A percentile compares a stretch with the other conserved stretches of the same genome.
phyloP scores from a whole-genome alignment of 64 coral and sea anemone species.

The Dendrophyllia cribrosa region DNA sequence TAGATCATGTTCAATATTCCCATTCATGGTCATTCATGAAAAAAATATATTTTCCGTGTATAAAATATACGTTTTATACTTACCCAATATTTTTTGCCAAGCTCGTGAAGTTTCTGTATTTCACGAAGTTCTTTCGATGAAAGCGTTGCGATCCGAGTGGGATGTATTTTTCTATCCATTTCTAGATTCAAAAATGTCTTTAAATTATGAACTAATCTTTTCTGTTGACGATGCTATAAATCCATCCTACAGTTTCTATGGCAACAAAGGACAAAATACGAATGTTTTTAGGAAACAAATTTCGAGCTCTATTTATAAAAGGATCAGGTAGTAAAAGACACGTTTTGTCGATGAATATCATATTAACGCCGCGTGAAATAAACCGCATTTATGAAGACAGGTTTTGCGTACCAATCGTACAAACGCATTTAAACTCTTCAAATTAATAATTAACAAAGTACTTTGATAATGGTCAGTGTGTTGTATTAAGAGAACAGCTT shows the following conservation, averaged over 20 bases:
- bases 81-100: constrained; percentile 94
- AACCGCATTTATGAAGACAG: neutral
- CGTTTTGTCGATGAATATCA: neutral
- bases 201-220: neutral
- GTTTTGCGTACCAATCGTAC: neutral
- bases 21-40: too few species aligned
- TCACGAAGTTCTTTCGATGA: constrained; percentile 86
- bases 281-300: too few species aligned
- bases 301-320: too few species aligned
- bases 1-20: too few species aligned
- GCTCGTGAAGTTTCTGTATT: constrained; percentile 91
- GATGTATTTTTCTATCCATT: constrained; percentile 77
- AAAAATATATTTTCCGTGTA: too few species aligned
- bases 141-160: constrained; percentile 26
- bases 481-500: too few species aligned
- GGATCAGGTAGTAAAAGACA: too few species aligned
- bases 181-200: neutral
- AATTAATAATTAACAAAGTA: too few species aligned
- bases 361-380: neutral
- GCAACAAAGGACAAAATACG: neutral
- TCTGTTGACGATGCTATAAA: neutral
- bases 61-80: neutral
- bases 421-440: too few species aligned
- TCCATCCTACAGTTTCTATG: neutral
- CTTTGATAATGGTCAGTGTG: too few species aligned